Conservation (phyloP, 2,113 vertebrate species). For the Salvelinus sp. region DNA sequence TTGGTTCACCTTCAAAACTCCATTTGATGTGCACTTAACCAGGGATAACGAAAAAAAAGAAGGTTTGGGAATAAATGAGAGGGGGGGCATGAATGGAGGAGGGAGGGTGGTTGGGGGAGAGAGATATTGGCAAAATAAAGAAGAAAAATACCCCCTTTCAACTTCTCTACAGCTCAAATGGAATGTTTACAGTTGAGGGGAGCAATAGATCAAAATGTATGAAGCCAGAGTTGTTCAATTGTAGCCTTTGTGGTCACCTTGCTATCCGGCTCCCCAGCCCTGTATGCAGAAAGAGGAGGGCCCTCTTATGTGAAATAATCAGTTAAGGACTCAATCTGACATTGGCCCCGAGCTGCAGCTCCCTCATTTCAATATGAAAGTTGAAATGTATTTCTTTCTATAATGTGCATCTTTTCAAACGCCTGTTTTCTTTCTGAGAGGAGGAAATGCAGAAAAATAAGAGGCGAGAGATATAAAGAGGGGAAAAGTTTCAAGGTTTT, state of each 20-base stretch:
- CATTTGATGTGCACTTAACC: conserved; percentile 73
- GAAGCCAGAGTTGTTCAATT: conserved; percentile 72
- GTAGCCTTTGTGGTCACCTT: conserved; percentile 68
- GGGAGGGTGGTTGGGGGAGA: conserved; percentile 32
- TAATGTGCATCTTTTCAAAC: conserved; percentile 71
- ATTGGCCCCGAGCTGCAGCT: conserved; percentile 54
- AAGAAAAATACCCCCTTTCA: conserved; percentile 69
- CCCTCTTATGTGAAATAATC: conserved; percentile 74
- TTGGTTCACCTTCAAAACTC: conserved; percentile 77
- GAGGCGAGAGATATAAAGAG: conserved; percentile 45
- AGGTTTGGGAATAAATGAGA: conserved; percentile 5
- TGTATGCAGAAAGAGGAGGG: conserved; percentile 66
- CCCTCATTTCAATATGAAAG: conserved; percentile 78
- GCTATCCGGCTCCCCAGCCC: conserved; percentile 71
- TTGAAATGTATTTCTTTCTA: conserved; percentile 66
- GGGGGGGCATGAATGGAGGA: conserved; percentile 20
- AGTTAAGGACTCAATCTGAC: conserved; percentile 68
- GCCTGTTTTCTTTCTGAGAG: conserved; percentile 55
- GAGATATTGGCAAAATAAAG: conserved; percentile 28
- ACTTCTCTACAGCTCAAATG: conserved; percentile 68
- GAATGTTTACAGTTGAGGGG: conserved; percentile 70
- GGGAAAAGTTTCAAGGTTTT: conserved; percentile 66
- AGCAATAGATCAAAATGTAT: conserved; percentile 74
- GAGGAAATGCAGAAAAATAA: conserved; percentile 36
- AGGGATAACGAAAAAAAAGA: conserved; percentile 43